Conservation (phyloP, 2,888 invertebrate species). For the Clitarchus hookeri region DNA sequence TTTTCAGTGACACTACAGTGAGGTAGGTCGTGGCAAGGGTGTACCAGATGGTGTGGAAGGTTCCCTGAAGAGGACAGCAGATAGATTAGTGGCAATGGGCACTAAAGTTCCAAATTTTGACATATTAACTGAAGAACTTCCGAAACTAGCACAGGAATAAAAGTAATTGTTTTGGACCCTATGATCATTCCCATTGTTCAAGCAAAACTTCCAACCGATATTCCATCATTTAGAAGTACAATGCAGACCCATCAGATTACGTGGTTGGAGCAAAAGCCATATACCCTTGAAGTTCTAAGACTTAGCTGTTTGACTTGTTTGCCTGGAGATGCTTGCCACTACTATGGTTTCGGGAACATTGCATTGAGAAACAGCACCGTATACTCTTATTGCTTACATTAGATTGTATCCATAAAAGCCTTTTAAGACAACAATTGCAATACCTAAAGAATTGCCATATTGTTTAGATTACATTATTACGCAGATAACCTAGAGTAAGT, state of each 20-base stretch:
- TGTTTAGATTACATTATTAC: not conserved
- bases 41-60: slow-evolving; percentile 19
- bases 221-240: not conserved
- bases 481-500: not conserved
- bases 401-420: not conserved
- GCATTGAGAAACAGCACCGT: not conserved
- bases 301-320: not conserved
- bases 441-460: no score
- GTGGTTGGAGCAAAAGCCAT: not conserved
- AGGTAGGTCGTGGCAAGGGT: not conserved
- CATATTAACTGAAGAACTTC: not conserved
- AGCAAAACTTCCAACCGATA: not conserved
- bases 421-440: not conserved
- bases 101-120: slow-evolving; percentile 2
- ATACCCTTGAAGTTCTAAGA: not conserved
- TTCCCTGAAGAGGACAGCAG: slow-evolving; percentile 17
- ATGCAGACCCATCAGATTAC: not conserved
- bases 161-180: not conserved
- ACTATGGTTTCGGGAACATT: slow-evolving; percentile 15
- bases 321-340: not conserved
- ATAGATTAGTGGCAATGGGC: slow-evolving; percentile 16
- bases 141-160: slow-evolving; percentile 16
- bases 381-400: not conserved
- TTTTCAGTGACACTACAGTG: slow-evolving; percentile 17
- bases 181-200: slow-evolving; percentile 19